Evolutionary conservation across 2,888 invertebrate species (phyloP), one percentile per base, ranked within the genome.

Genomic region (Acronicta aceris): DNA sequence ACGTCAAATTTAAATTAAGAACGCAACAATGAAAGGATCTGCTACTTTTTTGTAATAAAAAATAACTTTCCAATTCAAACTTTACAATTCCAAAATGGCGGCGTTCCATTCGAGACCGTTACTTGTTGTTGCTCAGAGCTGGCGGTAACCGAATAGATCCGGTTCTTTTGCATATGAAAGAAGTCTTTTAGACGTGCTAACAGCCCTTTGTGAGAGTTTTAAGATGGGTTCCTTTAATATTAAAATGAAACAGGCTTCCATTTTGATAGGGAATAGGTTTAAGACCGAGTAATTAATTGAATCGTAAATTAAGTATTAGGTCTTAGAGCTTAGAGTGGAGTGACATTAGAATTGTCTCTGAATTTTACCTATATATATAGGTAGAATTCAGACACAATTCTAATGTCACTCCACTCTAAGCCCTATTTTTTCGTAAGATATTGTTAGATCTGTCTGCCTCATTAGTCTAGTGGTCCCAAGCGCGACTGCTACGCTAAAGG

Each of bases 121-220:
- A 61, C 72, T 71, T 61, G 63, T 76, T 78, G 78, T 65, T 60
- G 64, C 70, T 58, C 53, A 58, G 62, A 64, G 55, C 71, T 48
- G 51, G 65, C 65, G 59, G 57, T 64, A 77, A 76, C 76, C 47
- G 71, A 71, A 78, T 77, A 76, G 55, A 78, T 71, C 73, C 64
- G 66, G 78, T 71, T 76, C 65, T 63, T 77, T 77, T 73, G 78
- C 78, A 77, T 77, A 78, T 78, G 78, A 77, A 77, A 68, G 78
- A 41, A 38, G 60, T 58, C 63, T 77, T 75, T 71, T 58, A 72
- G 61, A 78, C 70, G 59, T 55, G 52, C 55, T 69, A 72, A 64
- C 67, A 47, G 62, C 53, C 62, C 55, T 71, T 78, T 76, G 76
- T 78, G 33, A 47, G 51, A 55, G 50, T 63, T 72, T 55, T 53